A percentile compares a stretch with the other conserved stretches of the same genome.
Conservation (phyloP, 2,888 invertebrate genomes). For the Drosophila barbarae region DNA sequence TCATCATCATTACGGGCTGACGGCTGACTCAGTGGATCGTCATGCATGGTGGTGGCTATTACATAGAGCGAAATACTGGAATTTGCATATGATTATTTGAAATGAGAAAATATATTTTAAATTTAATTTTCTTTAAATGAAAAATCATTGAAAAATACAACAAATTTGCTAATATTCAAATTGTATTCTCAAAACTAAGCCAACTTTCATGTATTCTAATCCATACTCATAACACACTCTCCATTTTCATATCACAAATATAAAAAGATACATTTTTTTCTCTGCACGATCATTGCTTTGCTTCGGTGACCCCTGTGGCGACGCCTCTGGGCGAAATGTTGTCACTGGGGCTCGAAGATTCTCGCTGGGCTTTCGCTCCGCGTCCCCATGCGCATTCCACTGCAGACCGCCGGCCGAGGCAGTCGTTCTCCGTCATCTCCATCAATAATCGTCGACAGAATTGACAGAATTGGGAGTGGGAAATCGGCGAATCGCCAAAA, state of each 20-base stretch:
- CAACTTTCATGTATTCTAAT: background rate
- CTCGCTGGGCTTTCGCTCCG: slow-evolving; percentile 48
- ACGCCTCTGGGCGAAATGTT: slow-evolving; percentile 41
- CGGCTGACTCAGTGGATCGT: slow-evolving; percentile 37
- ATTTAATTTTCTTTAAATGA: background rate
- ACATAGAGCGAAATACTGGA: slow-evolving; percentile 7
- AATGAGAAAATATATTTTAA: background rate
- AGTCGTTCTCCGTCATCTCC: slow-evolving; percentile 37
- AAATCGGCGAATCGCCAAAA: slow-evolving; percentile 13
- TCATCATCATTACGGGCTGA: slow-evolving; percentile 33
- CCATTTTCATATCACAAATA: background rate
- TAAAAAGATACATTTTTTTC: slow-evolving; percentile 1
- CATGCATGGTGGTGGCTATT: slow-evolving; percentile 27
- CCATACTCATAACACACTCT: background rate
- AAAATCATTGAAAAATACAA: background rate
- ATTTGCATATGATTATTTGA: background rate
- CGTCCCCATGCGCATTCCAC: slow-evolving; percentile 58
- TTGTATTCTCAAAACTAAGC: background rate
- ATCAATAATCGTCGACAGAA: slow-evolving; percentile 32
- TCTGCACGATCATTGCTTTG: slow-evolving; percentile 9
- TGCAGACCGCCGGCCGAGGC: slow-evolving; percentile 66
- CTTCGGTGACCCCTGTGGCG: slow-evolving; percentile 15
- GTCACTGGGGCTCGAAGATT: slow-evolving; percentile 35
- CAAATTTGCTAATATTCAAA: background rate
- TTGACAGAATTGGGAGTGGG: slow-evolving; percentile 39